These are phyloP conservation scores for Pelmatolapia mariae DNA, from an alignment of 2,113 vertebrate species.

Conservation along the genomic window DNA sequence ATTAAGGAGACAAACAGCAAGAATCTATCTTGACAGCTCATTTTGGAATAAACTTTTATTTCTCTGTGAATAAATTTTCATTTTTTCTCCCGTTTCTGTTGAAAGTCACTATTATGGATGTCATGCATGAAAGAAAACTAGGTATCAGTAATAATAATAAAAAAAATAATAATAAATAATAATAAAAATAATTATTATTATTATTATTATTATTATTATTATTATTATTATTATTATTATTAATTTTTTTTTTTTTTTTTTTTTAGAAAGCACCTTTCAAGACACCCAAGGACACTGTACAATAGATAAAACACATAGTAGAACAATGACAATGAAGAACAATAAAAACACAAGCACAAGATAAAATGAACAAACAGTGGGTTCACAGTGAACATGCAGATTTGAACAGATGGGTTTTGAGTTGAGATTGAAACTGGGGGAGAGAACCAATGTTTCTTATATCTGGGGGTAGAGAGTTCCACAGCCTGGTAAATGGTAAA, in stretches of 20 bases:
- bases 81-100: background rate
- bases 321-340: background rate
- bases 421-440: background rate
- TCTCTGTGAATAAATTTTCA: background rate
- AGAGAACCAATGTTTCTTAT: background rate
- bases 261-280: background rate
- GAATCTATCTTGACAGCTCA: background rate
- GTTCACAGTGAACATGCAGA: background rate
- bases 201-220: too few relatives aligned
- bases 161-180: too few relatives aligned
- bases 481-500: too few relatives aligned
- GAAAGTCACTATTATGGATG: background rate
- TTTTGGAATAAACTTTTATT: background rate
- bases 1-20: background rate
- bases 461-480: background rate
- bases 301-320: background rate
- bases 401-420: background rate
- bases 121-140: slow-evolving; percentile 5
- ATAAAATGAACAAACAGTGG: background rate
- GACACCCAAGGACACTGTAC: background rate
- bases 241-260: too few relatives aligned
- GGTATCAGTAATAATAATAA: background rate
- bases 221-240: too few relatives aligned
- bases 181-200: too few relatives aligned
- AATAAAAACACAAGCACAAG: background rate